Conservation (phyloP, 2,888 invertebrate genomes). For the Drosophila rellima region DNA sequence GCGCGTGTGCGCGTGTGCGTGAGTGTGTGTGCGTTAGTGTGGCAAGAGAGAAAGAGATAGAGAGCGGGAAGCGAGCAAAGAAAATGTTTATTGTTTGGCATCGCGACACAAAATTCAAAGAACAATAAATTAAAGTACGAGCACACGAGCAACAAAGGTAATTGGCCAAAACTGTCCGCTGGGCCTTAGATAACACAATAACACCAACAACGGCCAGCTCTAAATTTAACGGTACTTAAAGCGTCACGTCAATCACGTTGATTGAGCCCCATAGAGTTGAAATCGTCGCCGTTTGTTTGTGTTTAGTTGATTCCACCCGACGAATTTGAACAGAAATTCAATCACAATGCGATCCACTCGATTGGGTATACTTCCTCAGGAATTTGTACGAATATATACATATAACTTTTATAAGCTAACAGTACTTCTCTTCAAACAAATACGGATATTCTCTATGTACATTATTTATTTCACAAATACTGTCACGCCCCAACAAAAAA, state of each 20-base stretch:
- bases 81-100: conserved; percentile 53
- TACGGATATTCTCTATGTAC: neutral
- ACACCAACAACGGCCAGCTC: conserved; percentile 23
- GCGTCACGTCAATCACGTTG: conserved; percentile 72
- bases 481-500: neutral
- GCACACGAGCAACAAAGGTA: conserved; percentile 52
- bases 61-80: conserved; percentile 31
- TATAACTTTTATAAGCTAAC: neutral
- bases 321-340: conserved; percentile 14
- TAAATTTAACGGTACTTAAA: conserved; percentile 63
- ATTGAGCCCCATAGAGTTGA: conserved; percentile 65
- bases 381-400: conserved; percentile 1
- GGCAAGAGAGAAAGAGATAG: conserved; percentile 24
- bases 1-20: conserved; percentile 18
- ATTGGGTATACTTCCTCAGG: conserved; percentile 5
- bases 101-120: conserved; percentile 57
- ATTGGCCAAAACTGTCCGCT: conserved; percentile 63
- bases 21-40: conserved; percentile 12
- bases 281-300: conserved; percentile 27
- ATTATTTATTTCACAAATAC: neutral
- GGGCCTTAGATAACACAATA: conserved; percentile 49
- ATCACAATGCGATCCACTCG: conserved; percentile 44
- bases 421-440: neutral
- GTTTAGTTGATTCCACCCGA: conserved; percentile 28
- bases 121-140: conserved; percentile 53